A percentile compares a stretch with the other conserved stretches of the same genome.
phyloP scores from a whole-genome alignment of 2,113 vertebrate species.

The Sebastes schlegelii region DNA sequence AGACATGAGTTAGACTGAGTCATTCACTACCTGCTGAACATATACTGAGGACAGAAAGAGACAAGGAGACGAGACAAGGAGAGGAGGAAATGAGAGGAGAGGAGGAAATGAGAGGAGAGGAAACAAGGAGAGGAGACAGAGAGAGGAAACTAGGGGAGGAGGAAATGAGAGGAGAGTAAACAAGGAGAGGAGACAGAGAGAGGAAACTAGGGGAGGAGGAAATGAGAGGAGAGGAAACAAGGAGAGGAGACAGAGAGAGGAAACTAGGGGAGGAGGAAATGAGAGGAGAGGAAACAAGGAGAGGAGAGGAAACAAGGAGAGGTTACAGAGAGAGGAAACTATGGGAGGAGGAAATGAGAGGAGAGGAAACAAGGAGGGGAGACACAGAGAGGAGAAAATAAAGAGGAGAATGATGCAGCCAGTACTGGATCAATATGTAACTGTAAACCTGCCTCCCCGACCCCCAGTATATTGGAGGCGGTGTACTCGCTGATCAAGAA shows the following conservation, averaged over 20 bases:
- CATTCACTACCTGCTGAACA: constrained; percentile 28
- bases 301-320: neutral
- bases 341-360: neutral
- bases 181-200: neutral
- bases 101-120: neutral
- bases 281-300: neutral
- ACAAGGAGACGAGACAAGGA: neutral
- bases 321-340: neutral
- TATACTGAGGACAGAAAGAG: neutral
- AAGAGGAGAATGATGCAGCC: too few species aligned
- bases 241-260: neutral
- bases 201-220: neutral
- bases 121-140: neutral
- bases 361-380: neutral
- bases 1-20: neutral
- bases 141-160: neutral
- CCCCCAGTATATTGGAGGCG: constrained; percentile 90
- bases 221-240: neutral
- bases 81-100: neutral
- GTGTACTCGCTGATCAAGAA: constrained; percentile 98
- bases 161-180: too few species aligned
- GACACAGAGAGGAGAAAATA: neutral
- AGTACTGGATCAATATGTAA: neutral
- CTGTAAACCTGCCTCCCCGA: neutral
- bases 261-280: neutral